Conservation (phyloP, 2,888 invertebrate species). For the Campoletis raptor region DNA sequence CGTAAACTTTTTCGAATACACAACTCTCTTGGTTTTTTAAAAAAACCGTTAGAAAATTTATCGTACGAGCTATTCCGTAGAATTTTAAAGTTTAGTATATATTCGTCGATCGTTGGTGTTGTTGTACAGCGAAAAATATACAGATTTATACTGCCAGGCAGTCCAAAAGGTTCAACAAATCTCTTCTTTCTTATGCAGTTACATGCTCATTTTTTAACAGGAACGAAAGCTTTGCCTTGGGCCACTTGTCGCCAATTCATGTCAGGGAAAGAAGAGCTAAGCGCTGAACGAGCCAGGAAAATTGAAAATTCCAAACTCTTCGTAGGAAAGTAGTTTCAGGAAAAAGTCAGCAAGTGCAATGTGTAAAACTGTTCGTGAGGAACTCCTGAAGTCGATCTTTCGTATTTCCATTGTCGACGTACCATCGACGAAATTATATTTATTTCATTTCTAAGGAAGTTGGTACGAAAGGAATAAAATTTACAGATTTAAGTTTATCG, state of each 20-base stretch:
- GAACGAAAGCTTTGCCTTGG: constrained; percentile 28
- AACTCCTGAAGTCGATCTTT: background rate
- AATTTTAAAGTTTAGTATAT: constrained; percentile 30
- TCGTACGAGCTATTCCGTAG: constrained; percentile 6
- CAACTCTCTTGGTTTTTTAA: background rate
- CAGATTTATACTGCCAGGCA: background rate
- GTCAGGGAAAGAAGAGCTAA: background rate
- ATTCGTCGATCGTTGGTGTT: background rate
- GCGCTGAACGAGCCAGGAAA: constrained; percentile 11
- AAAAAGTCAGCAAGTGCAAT: constrained; percentile 10
- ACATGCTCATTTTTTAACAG: constrained; percentile 28
- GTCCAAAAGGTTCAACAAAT: background rate
- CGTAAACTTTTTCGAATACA: constrained; percentile 24
- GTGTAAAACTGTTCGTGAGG: background rate
- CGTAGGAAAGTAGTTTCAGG: background rate
- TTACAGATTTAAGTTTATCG: background rate
- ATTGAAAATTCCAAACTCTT: constrained; percentile 8
- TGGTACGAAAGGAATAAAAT: background rate
- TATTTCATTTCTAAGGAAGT: background rate
- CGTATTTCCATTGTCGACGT: background rate
- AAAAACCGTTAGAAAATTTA: constrained; percentile 25
- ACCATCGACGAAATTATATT: background rate
- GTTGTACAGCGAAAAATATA: background rate
- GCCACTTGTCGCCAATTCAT: constrained; percentile 24
- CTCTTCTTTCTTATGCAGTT: constrained; percentile 14